Base-by-base conservation (phyloP, 2,888 invertebrate genomes). In the Drosophila barbarae region DNA sequence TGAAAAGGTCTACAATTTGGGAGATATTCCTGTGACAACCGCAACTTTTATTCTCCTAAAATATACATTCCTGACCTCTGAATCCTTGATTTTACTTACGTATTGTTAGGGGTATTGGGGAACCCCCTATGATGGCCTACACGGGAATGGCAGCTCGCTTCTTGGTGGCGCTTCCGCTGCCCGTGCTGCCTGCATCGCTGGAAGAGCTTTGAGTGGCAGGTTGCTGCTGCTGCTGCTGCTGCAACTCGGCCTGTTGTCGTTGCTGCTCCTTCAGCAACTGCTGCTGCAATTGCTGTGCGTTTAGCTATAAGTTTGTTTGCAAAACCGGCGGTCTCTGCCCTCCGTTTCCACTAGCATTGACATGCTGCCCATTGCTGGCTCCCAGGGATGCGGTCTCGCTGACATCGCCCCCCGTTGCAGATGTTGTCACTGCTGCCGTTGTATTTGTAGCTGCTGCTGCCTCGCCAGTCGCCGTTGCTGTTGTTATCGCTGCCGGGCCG, bases 281-380 rank as follows among this genome's bases (percentile, higher is more conserved):
- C 46, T 71, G 74, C 52, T 80, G 84, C 71, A 84, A 57, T 81
- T 77, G 76, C 56, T 82, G 79, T 23, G 80, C 85, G 85, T 73
- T 86, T 86, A 87, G 89, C 89, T 89, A 89, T 90, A 89, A 89
- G 54, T 87, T 87, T 49, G 81, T 82, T 51, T 82, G 81, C 60
- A 82, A 18, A 18, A 85, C 79, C 1, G 86, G 84, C 8, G 72
- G 73, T 18, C 81, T 69, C 21, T 54, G 55, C 28, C 36, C 36
- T 28, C 55, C 55, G 12, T 53, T 55, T n/a, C 54, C 54, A 26
- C 30, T 30, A 5, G 23, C 49, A 47, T 12, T 34, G 41, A 8
- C 12, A 15, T 13, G 51, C n/a, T n/a, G 35, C 1, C 38, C 38
- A 38, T 7, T 7, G 39, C 13, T 60, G 57, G 38, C 57, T 47